Percentiles rank a stretch among this genome's conserved stretches.
Conservation (phyloP, 2,113 vertebrate species). For the Ranitomeya variabilis region DNA sequence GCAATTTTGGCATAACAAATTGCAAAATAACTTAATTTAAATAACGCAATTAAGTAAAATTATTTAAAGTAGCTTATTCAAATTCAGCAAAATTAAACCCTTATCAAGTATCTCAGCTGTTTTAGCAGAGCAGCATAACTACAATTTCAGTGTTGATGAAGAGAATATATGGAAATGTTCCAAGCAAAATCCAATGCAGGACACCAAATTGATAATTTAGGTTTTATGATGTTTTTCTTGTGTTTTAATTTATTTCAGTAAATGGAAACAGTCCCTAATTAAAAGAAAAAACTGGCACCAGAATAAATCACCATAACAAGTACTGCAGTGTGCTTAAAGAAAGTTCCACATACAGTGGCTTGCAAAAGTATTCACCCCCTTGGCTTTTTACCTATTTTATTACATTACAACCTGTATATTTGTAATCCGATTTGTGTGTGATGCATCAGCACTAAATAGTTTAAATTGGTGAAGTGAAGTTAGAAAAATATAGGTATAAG, state of each 20-base stretch:
- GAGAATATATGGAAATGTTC: neutral
- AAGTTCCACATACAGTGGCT: neutral
- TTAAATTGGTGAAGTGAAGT: no score
- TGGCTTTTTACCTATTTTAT: no score
- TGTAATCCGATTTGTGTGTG: no score
- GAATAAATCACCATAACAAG: constrained; percentile 5
- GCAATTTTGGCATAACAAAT: neutral
- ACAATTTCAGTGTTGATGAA: neutral
- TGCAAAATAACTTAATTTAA: constrained; percentile 16
- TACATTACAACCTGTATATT: no score
- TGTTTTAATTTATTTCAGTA: neutral
- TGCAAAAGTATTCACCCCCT: no score
- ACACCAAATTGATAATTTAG: neutral
- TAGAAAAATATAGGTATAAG: no score
- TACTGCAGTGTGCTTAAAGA: neutral
- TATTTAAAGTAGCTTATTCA: constrained; percentile 13
- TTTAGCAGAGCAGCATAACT: neutral
- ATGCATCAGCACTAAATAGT: no score
- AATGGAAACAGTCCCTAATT: neutral
- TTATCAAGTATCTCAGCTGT: neutral
- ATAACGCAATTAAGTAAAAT: constrained; percentile 10
- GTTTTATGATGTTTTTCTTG: neutral
- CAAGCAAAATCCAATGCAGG: neutral
- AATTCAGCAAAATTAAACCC: neutral
- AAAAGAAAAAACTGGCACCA: neutral